A percentile compares a stretch with the other conserved stretches of the same genome.
These are phyloP conservation scores for Phyllotis vaccarum DNA, from an alignment of 2,797 vertebrate genomes.

Conservation along the genomic window DNA sequence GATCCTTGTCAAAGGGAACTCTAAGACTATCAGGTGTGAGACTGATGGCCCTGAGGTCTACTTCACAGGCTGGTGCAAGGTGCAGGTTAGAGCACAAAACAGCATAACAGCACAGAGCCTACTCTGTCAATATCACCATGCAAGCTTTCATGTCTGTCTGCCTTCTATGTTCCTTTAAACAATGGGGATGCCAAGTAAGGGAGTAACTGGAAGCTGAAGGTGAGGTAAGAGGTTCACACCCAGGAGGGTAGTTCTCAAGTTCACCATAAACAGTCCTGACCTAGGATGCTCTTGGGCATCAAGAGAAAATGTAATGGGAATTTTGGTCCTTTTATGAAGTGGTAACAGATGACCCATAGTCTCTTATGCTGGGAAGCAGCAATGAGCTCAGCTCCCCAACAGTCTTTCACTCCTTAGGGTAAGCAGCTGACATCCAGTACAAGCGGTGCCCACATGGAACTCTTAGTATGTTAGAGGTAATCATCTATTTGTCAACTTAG, in stretches of 20 bases:
- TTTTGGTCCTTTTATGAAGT: neutral
- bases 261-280: neutral
- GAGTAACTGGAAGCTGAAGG: neutral
- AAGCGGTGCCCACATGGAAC: neutral
- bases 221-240: neutral
- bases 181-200: neutral
- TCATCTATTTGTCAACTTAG: neutral
- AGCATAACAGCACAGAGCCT: neutral
- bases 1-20: neutral
- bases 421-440: neutral
- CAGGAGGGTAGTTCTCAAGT: rapidly evolving
- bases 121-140: rapidly evolving
- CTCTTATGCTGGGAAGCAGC: neutral
- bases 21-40: neutral
- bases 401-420: neutral
- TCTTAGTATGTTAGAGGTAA: too few species aligned
- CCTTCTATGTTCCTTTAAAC: neutral
- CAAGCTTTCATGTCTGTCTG: neutral
- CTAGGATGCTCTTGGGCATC: neutral
- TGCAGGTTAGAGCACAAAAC: neutral
- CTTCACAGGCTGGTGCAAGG: neutral
- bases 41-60: too few species aligned
- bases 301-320: neutral
- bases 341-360: too few species aligned
- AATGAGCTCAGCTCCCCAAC: too few species aligned